Percentiles rank a stretch among this genome's conserved stretches.
These are phyloP conservation scores for Eupithecia subumbrata DNA, from an alignment of 2,888 invertebrate genomes.

Conservation along the genomic window DNA sequence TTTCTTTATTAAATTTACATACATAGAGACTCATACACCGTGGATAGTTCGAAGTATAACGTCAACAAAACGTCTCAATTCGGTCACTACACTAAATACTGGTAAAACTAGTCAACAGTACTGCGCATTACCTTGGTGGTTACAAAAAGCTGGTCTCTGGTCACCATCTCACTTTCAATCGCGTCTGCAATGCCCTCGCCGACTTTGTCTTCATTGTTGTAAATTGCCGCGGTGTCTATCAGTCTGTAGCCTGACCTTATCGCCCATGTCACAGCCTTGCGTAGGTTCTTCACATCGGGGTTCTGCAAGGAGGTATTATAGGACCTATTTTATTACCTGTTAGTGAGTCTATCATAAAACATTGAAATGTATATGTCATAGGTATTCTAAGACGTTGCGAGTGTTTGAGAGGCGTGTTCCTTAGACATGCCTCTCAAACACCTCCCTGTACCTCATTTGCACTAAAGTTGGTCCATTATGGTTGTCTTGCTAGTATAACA, in stretches of 20 bases:
- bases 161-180: slow-evolving; percentile 74
- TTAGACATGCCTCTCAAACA: too few species aligned
- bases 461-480: too few species aligned
- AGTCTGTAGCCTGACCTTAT: slow-evolving; percentile 66
- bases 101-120: not conserved
- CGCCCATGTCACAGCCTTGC: slow-evolving; percentile 58
- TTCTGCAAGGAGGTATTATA: slow-evolving; percentile 41
- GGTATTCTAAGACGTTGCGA: not conserved
- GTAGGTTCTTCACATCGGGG: slow-evolving; percentile 54
- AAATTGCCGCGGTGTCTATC: slow-evolving; percentile 68
- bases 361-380: not conserved
- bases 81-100: not conserved
- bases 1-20: too few species aligned
- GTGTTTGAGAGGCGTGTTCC: not conserved
- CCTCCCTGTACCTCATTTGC: not conserved
- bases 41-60: too few species aligned
- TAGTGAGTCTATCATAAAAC: not conserved
- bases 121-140: slow-evolving; percentile 63
- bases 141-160: slow-evolving; percentile 66
- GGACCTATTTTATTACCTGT: not conserved
- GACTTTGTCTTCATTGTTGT: slow-evolving; percentile 70
- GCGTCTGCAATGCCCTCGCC: slow-evolving; percentile 80
- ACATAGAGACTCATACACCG: too few species aligned
- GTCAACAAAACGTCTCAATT: too few species aligned
- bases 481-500: too few species aligned